Conservation (phyloP, 1,140 invertebrate species). For the Lepidurus arcticus region DNA sequence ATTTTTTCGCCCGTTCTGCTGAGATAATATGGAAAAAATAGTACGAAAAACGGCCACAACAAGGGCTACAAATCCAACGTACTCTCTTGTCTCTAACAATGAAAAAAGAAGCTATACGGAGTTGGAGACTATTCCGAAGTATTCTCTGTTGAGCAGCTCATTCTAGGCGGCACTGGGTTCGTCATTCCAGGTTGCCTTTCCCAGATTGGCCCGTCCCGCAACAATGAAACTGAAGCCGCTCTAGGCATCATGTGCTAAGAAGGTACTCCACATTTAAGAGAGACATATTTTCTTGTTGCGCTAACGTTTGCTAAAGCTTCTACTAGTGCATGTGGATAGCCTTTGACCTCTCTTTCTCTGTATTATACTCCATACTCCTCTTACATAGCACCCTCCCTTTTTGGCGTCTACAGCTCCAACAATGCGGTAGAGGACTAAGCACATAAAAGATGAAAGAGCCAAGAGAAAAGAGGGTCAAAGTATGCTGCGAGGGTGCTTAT, state of each 20-base stretch:
- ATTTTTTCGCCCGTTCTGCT: background rate
- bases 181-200: too few species aligned
- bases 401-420: background rate
- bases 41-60: background rate
- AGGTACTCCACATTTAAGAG: background rate
- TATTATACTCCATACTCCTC: background rate
- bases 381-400: background rate
- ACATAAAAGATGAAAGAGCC: background rate
- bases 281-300: background rate
- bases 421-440: background rate
- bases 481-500: constrained; percentile 1
- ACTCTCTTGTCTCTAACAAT: too few species aligned
- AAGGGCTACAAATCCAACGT: background rate
- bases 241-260: too few species aligned
- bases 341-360: background rate
- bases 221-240: too few species aligned
- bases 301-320: background rate
- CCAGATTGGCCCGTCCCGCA: too few species aligned
- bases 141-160: too few species aligned
- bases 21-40: background rate
- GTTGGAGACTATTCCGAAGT: too few species aligned
- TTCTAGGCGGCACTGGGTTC: too few species aligned
- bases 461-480: background rate
- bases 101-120: too few species aligned
- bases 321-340: background rate